Evolutionary conservation across 1,140 invertebrate genomes (phyloP), one percentile per base, ranked within the genome.

Genomic region (Neotoxoptera formosana): DNA sequence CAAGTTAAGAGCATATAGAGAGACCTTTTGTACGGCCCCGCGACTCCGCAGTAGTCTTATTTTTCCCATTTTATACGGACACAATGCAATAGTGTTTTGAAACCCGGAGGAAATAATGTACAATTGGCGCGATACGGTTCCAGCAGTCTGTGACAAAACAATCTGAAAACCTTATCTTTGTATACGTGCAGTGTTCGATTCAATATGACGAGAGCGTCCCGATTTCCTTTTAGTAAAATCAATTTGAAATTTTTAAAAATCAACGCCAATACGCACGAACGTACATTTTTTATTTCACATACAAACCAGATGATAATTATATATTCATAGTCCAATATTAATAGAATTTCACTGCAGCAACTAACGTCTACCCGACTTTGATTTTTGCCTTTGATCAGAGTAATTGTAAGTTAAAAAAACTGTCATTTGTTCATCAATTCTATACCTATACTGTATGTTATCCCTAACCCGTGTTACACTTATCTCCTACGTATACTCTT

Each of bases 31-130:
- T 56, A 60, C 17, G 45, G 8, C 36, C 45, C 53, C 45, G 14
- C 41, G 7, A 67, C 53, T 45, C n/a, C n/a, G 41, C 47, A 41
- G 41, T 41, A 41, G 41, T 41, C 41, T 60, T 91, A 47, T 91
- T 47, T 90, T 47, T 25, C 45, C 41, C 17, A n/a, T 76, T 76
- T 67, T 30, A n/a, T n/a, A 91, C 25, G 41, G 36, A 91, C 76
- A 91, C 89, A 76, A 76, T 60, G 14, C 36, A 91, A 91, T 41
- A 47, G 36, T 25, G 36, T 91, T 56, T 56, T 41, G 20, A 67
- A 41, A 60, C 89, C 67, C 25, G 36, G n/a, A 67, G 23, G 36
- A 47, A 67, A 56, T 60, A 91, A 67, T 45, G 25, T 67, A 67
- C 41, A n/a, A 91, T 67, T 41, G 51, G 56, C 20, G 56, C 76